Base-by-base conservation (phyloP, 2,113 vertebrate species). In the Circaetus cinerascens region DNA sequence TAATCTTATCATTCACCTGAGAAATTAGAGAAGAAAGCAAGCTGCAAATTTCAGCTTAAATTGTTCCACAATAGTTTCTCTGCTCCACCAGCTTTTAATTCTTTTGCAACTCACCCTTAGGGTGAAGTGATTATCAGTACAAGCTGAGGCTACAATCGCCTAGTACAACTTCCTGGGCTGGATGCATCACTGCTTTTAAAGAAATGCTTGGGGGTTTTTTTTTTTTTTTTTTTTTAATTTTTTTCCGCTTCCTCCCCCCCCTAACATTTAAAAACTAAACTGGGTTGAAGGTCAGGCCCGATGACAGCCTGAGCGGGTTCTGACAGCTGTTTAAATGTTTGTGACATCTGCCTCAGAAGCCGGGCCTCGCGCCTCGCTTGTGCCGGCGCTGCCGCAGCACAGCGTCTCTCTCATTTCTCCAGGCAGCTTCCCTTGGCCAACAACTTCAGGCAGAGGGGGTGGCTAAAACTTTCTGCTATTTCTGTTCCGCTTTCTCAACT, bases 291-390 rank as follows among this genome's bases (percentile, higher is more conserved):
- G 98, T 98, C 98, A 98, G 92, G 92, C 64, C 72, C 96, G 96
- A 98, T 96, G 96, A 97, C 97, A 97, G 95, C 91, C 84, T 96
- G 95, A 95, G 93, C 34, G 45, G 78, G 76, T 95, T 92, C 94
- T 96, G 97, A 93, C 98, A 98, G 98, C 98, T 98, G 98, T 98
- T 98, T 97, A 98, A 98, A 98, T 97, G 98, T 97, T 98, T 96
- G 86, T 94, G 95, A 97, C 98, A 98, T 97, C 97, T 98, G 98
- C 83, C 79, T 95, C 43, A 57, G 91, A 96, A 95, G 86, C 77
- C 53, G 15, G 73, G 68, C 78, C 91, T 73, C 13, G 0, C 73
- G 16, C 84, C 81, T 95, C 34, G 30, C 12, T 15, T 93, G 85
- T 87, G 72, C 80, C 2, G 20, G 57, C 84, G n/a, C 63, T 83